phyloP scores from a whole-genome alignment of 2,797 vertebrate genomes.

The Sphenodon punctatus region DNA sequence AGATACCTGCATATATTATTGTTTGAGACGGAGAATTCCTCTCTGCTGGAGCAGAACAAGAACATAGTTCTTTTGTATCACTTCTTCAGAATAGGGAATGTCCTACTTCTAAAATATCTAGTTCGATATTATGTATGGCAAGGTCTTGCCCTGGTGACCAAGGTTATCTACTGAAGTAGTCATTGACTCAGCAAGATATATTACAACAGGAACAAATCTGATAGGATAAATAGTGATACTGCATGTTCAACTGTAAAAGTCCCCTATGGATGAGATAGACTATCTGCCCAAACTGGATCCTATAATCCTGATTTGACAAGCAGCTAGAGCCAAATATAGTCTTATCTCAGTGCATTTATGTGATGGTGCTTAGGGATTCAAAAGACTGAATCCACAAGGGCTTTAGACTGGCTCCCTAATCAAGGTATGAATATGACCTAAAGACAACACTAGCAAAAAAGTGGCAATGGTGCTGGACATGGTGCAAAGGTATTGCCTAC shows the following conservation, averaged over 20 bases:
- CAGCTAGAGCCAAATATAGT: accelerated
- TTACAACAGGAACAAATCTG: not conserved
- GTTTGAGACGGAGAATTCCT: not conserved
- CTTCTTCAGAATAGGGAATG: not conserved
- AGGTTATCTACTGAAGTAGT: not conserved
- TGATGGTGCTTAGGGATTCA: not conserved
- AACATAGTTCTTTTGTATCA: not conserved
- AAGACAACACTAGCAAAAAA: not conserved
- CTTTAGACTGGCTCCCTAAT: not conserved
- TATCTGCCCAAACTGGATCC: not conserved
- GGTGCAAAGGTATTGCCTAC: constrained; percentile 6
- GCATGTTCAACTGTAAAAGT: not conserved
- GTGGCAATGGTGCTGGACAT: accelerated
- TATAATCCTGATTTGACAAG: not conserved
- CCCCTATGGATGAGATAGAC: not conserved
- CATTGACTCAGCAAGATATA: not conserved
- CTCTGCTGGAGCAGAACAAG: not conserved
- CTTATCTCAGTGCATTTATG: not conserved
- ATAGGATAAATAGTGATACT: not conserved
- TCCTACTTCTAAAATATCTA: not conserved
- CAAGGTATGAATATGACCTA: not conserved
- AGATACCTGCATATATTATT: not conserved
- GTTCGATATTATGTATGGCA: not conserved
- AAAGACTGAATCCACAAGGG: not conserved
- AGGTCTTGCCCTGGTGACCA: not conserved